Conservation (phyloP, 2,113 vertebrate species). For the Scartelaos histophorus region DNA sequence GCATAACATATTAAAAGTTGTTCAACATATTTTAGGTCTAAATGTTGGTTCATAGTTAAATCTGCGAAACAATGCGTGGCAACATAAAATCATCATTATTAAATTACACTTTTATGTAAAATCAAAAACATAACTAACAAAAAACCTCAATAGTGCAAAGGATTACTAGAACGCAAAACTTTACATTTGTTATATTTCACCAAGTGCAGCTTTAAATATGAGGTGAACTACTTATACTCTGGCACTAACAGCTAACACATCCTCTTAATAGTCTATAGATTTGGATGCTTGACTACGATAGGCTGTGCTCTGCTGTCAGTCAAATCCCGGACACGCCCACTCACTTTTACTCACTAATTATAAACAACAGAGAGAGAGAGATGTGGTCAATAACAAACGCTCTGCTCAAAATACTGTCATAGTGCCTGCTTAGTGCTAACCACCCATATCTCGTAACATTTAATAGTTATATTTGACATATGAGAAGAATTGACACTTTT, state of each 20-base stretch:
- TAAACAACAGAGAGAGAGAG: constrained; percentile 55
- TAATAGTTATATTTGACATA: constrained; percentile 15
- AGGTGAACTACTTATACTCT: constrained; percentile 6
- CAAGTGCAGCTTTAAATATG: constrained; percentile 44
- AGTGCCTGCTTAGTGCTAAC: background rate
- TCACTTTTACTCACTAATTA: background rate
- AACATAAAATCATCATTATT: background rate
- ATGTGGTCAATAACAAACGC: constrained; percentile 36
- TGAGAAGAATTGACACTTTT: constrained; percentile 10
- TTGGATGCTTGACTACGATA: constrained; percentile 19
- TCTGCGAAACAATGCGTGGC: background rate
- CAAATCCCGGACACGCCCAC: constrained; percentile 36
- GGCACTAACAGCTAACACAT: constrained; percentile 19
- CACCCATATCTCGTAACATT: background rate
- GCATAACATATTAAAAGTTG: background rate
- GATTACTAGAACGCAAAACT: background rate
- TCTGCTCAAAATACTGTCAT: constrained; percentile 13
- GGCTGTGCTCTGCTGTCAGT: constrained; percentile 40
- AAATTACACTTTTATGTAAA: background rate
- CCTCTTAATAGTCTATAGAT: constrained; percentile 33
- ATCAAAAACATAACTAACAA: background rate
- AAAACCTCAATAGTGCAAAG: background rate
- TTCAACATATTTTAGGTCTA: background rate
- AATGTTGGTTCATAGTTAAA: background rate
- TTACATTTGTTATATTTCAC: background rate